Conservation (phyloP, 2,113 vertebrate species). For the Melanerpes formicivorus region DNA sequence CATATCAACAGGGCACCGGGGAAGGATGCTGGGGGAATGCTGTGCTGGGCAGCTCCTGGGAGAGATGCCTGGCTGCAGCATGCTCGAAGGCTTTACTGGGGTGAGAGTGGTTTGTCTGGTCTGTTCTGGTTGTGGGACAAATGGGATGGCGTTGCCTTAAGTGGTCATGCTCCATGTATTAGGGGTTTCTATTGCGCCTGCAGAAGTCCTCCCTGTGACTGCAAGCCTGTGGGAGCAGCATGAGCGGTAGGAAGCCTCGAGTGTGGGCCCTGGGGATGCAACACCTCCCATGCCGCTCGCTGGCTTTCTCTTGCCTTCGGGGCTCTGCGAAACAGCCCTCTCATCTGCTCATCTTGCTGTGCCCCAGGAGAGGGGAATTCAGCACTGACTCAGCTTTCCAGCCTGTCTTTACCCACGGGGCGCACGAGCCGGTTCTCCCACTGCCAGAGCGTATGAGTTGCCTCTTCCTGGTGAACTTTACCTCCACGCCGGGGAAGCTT, state of each 20-base stretch:
- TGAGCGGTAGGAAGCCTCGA: background rate
- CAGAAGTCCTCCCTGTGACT: background rate
- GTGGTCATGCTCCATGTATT: background rate
- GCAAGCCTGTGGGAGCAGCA: background rate
- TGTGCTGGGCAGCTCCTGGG: fast-evolving
- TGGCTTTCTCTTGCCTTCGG: background rate
- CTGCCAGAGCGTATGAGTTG: background rate
- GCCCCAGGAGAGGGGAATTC: background rate
- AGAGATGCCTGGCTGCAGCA: background rate
- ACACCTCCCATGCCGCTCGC: background rate
- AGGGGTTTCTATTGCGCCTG: background rate
- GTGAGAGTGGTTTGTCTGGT: background rate
- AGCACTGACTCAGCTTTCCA: constrained; percentile 7
- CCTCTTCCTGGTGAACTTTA: constrained; percentile 41
- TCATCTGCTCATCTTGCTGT: background rate
- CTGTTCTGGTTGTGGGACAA: background rate
- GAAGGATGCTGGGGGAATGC: background rate
- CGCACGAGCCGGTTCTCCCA: background rate
- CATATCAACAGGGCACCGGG: fast-evolving
- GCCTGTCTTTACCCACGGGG: background rate
- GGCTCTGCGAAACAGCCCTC: background rate
- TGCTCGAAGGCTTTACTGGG: fast-evolving
- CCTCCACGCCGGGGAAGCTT: background rate
- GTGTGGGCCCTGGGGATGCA: background rate
- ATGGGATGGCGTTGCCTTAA: background rate